Conservation (phyloP, 1,140 invertebrate species). For the Drosophila melanogaster region Release_6_plus_ISO1_MT NT_033779.5:8875501-8876000, state of each 20-base stretch:
- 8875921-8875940: conserved; percentile 73
- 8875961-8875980: conserved; percentile 54
- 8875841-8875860: conserved; percentile 62
- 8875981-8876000: conserved; percentile 72
- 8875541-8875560: too few relatives aligned
- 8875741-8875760: conserved; percentile 20
- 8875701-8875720: conserved; percentile 2
- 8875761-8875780: conserved; percentile 71
- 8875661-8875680: too few relatives aligned
- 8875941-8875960: conserved; percentile 79
- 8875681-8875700: neutral
- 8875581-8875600: too few relatives aligned
- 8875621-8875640: too few relatives aligned
- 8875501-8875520: too few relatives aligned
- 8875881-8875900: conserved; percentile 72
- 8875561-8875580: too few relatives aligned
- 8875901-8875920: conserved; percentile 41
- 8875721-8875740: conserved; percentile 5
- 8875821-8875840: conserved; percentile 60
- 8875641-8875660: too few relatives aligned
- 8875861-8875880: conserved; percentile 62
- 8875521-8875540: too few relatives aligned
- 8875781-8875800: conserved; percentile 59
- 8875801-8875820: conserved; percentile 35
- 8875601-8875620: too few relatives aligned